Evolutionary conservation across 2,797 vertebrate genomes (phyloP).

Genomic region (Telmatherina bonti): DNA sequence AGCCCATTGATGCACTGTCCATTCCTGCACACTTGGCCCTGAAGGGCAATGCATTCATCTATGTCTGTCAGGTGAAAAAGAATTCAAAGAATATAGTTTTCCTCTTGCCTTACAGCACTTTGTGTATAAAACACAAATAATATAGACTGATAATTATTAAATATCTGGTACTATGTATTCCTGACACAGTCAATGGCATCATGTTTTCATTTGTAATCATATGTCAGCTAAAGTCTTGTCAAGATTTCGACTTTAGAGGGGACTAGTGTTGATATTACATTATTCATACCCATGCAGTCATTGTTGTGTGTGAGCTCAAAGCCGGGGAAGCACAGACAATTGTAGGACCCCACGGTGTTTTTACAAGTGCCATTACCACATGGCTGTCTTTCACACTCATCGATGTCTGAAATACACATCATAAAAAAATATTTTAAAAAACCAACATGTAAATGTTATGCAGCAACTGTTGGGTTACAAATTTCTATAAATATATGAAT

Average conservation of each 20-base stretch:
- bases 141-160: background rate
- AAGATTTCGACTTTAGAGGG: constrained; percentile 24
- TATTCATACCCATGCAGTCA: constrained; percentile 91
- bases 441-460: too few species aligned
- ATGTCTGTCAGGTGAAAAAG: constrained; percentile 80
- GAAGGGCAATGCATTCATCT: constrained; percentile 90
- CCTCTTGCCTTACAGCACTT: background rate
- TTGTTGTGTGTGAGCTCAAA: constrained; percentile 92
- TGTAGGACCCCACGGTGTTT: constrained; percentile 95
- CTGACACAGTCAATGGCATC: constrained; percentile 12
- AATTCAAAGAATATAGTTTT: background rate
- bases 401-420: constrained; percentile 82
- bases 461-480: too few species aligned
- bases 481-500: background rate
- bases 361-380: constrained; percentile 95
- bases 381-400: constrained; percentile 92
- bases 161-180: constrained; percentile 14
- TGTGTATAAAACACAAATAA: background rate
- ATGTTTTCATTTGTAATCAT: constrained; percentile 11
- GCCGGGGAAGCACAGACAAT: constrained; percentile 94
- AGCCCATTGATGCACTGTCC: constrained; percentile 93
- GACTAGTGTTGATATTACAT: constrained; percentile 2
- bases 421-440: background rate
- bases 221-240: constrained; percentile 11
- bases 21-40: constrained; percentile 91